Evolutionary conservation across 1,140 invertebrate species (phyloP).

Genomic region (Pachypeltis micranthus): DNA sequence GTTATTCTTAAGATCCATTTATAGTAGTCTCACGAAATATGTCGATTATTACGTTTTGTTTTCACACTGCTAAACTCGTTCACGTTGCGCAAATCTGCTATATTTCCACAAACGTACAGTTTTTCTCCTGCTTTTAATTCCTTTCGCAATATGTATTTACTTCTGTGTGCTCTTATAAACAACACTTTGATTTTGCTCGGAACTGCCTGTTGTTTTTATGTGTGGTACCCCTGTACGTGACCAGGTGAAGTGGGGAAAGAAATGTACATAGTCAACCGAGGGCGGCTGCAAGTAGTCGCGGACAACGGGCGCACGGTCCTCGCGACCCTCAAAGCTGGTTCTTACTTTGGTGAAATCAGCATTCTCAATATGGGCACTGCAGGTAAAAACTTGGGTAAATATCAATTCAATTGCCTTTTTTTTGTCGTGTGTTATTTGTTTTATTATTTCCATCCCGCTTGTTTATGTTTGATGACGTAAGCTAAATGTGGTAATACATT

Average conservation of each 20-base stretch:
- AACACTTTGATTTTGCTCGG: too few relatives aligned
- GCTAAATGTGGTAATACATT: too few relatives aligned
- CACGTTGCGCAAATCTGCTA: too few relatives aligned
- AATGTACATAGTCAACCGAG: conserved; percentile 98
- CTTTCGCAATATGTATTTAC: too few relatives aligned
- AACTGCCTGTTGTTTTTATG: too few relatives aligned
- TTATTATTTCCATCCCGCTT: not conserved
- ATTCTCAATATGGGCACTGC: conserved; percentile 99
- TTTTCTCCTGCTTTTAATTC: too few relatives aligned
- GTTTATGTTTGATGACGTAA: not conserved
- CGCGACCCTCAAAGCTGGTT: conserved; percentile 90
- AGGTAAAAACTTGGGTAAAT: conserved; percentile 91
- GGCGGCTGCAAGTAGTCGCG: conserved; percentile 88
- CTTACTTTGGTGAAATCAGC: conserved; percentile 99
- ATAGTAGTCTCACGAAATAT: too few relatives aligned
- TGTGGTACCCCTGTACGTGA: conserved; percentile 30
- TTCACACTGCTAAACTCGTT: too few relatives aligned
- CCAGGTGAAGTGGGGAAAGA: conserved; percentile 96
- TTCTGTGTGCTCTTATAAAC: too few relatives aligned
- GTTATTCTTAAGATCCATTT: too few relatives aligned
- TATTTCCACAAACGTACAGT: too few relatives aligned
- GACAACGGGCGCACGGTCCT: conserved; percentile 94
- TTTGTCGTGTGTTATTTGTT: conserved; percentile 14
- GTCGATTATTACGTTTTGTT: too few relatives aligned
- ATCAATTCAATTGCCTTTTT: conserved; percentile 39